These are phyloP conservation scores for Mastomys coucha DNA, from an alignment of 2,113 vertebrate genomes.

Conservation along the genomic window DNA sequence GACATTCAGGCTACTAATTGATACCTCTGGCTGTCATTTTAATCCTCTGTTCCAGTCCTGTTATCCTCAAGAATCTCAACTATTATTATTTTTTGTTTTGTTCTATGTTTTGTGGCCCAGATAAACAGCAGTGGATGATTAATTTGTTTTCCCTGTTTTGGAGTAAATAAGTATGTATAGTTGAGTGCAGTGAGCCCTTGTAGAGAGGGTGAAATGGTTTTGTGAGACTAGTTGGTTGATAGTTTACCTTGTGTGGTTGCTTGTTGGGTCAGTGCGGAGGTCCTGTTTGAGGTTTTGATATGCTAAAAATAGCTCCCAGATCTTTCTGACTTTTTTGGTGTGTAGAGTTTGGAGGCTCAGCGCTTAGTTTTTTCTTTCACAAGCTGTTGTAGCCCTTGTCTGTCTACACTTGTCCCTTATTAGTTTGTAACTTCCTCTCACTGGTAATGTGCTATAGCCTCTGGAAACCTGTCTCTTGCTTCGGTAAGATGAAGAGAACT, in stretches of 20 bases:
- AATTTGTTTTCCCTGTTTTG: conserved; percentile 20
- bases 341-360: not conserved
- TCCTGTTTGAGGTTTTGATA: conserved; percentile 40
- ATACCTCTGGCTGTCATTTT: not conserved
- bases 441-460: not conserved
- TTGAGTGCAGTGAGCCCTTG: not conserved
- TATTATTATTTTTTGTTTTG: not conserved
- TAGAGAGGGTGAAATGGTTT: not conserved
- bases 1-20: not conserved
- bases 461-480: not conserved
- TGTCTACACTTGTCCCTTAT: not conserved
- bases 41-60: conserved; percentile 23
- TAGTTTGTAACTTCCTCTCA: not conserved
- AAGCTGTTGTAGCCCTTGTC: not conserved
- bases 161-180: conserved; percentile 7
- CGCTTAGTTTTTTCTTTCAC: not conserved
- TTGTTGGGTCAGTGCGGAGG: not conserved
- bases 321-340: not conserved
- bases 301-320: not conserved
- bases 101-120: conserved; percentile 7
- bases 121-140: not conserved
- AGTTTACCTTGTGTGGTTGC: conserved; percentile 31
- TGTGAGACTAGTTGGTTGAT: not conserved
- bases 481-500: not conserved
- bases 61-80: not conserved